These are phyloP conservation scores for Dolichallabes microphthalmus DNA, from an alignment of 2,113 vertebrate species.

Conservation along the genomic window DNA sequence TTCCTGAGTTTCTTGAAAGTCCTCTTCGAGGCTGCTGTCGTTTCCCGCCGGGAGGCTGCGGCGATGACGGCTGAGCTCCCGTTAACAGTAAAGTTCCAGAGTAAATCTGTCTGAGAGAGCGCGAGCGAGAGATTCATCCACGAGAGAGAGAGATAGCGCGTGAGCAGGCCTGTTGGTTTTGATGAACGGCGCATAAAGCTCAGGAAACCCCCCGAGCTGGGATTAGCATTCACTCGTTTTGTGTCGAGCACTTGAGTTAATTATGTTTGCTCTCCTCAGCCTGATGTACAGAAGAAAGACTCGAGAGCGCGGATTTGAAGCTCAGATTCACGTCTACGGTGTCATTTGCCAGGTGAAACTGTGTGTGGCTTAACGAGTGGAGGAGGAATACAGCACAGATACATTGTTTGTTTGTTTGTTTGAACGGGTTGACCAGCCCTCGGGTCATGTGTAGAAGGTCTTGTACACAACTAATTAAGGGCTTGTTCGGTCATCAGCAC, in stretches of 20 bases:
- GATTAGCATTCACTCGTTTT: conserved; percentile 46
- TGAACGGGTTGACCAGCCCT: too few relatives aligned
- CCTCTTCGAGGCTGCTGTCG: conserved; percentile 39
- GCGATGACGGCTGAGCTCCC: conserved; percentile 42
- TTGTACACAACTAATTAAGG: too few relatives aligned
- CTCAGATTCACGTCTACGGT: conserved; percentile 1
- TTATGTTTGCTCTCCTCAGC: conserved; percentile 51
- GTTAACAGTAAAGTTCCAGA: conserved; percentile 53
- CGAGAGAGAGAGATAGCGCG: not conserved
- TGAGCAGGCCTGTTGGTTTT: conserved; percentile 39
- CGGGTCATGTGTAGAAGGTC: too few relatives aligned
- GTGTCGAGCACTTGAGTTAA: conserved; percentile 43
- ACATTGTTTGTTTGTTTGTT: not conserved
- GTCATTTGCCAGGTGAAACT: conserved; percentile 19
- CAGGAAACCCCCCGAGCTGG: conserved; percentile 44
- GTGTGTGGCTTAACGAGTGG: conserved; percentile 3
- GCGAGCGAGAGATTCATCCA: conserved; percentile 1
- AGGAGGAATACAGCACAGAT: not conserved
- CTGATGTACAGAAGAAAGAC: conserved; percentile 22
- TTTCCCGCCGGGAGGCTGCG: conserved; percentile 42
- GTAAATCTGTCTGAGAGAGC: conserved; percentile 45
- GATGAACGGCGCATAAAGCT: conserved; percentile 40
- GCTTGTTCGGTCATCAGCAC: too few relatives aligned
- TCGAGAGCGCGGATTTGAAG: conserved; percentile 18
- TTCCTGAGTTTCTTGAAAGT: conserved; percentile 1